Evolutionary conservation across 2,797 vertebrate genomes (phyloP).

Genomic region (Zalophus californianus): DNA sequence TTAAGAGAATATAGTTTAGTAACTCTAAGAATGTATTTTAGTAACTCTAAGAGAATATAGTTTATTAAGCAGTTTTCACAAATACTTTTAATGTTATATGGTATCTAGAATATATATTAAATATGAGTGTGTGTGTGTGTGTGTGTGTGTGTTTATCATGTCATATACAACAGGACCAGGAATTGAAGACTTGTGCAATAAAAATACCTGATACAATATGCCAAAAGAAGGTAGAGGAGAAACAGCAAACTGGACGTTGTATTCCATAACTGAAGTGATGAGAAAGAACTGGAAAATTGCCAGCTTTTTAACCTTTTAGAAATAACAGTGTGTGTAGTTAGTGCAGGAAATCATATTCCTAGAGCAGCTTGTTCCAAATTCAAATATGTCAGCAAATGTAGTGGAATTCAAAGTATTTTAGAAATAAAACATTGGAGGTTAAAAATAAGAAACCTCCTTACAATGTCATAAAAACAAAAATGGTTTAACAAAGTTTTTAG

Average conservation of each 20-base stretch:
- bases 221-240: neutral
- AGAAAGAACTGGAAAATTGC: slow-evolving; percentile 36
- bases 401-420: slow-evolving; percentile 58
- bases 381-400: slow-evolving; percentile 33
- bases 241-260: slow-evolving; percentile 6
- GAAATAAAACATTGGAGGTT: slow-evolving; percentile 60
- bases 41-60: neutral
- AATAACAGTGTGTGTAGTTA: slow-evolving; percentile 30
- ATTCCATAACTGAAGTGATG: slow-evolving; percentile 60
- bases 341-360: slow-evolving; percentile 42
- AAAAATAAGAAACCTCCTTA: slow-evolving; percentile 26
- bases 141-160: neutral
- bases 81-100: neutral
- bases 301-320: slow-evolving; percentile 66
- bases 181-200: neutral
- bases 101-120: neutral
- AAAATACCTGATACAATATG: neutral
- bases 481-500: slow-evolving; percentile 22
- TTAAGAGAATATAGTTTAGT: neutral
- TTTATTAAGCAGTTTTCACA: slow-evolving; percentile 16
- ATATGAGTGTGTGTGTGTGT: neutral
- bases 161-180: neutral
- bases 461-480: slow-evolving; percentile 49
- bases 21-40: neutral
- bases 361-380: slow-evolving; percentile 55